Evolutionary conservation across 1,140 invertebrate species (phyloP), one percentile per base, ranked within the genome.

Genomic region (Papilio polytes): DNA sequence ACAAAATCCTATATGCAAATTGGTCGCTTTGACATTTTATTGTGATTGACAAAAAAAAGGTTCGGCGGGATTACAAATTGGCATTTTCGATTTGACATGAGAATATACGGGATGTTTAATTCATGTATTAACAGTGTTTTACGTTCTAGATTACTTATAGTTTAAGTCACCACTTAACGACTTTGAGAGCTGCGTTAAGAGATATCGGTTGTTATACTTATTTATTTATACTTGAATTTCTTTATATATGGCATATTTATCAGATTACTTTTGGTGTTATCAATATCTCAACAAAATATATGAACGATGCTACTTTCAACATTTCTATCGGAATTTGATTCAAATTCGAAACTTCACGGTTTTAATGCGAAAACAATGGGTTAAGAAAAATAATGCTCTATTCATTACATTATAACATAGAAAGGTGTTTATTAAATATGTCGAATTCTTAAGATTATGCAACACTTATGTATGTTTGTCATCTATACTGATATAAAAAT

Each of bases 1-100:
- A 56, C 48, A 76, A 53, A 56, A 78, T 78, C 76, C 51, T 12
- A 31, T 59, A 78, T 78, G 76, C n/a, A 78, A 78, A 78, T 78
- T 59, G 76, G 18, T 22, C 44, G 46, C 76, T 36, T 78, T 78
- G 76, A 78, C 53, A 59, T 78, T 78, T 59, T 56, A 59, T 78
- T 78, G 76, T 78, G 51, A 56, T 78, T 59, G 51, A 76, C 18
- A 48, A 76, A 76, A 74, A 74, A 74, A 31, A 76, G 20, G 7
- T 51, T 51, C 22, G 46, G 46, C 74, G 74, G 74, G 10, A 31
- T 26, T 53, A 48, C 22, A 53, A 20, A 48, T 51, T 76, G 48
- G 22, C 44, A 46, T 76, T 53, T 51, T 26, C 13, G 44, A 46
- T 26, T 53, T 51, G 63, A 36, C 63, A 31, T 70, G 15, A 36